Base-by-base conservation (phyloP, 1,140 invertebrate genomes). In the Aporrectodea caliginosa region DNA sequence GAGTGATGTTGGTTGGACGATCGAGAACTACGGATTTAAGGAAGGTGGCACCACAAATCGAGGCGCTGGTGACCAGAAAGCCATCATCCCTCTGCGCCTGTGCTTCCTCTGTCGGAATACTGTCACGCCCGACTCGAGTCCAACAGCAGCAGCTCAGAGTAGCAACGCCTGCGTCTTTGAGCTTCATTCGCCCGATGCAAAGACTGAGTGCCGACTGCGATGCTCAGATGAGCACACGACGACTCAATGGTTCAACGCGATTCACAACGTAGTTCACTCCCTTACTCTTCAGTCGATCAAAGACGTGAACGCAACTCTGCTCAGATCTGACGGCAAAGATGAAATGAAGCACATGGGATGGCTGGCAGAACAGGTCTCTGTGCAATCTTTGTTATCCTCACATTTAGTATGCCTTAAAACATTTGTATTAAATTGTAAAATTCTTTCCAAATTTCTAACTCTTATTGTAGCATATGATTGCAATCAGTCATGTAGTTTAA, bases 1-100 rank as follows among this genome's bases (percentile, higher is more conserved):
- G 83, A 94, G 95, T 79, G 96, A 98, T 87, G 93, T 99, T 35
- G 96, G 95, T 16, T 98, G 97, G 97, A 90, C 85, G 75, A n/a
- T 6, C n/a, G 43, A 58, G 22, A 22, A 12, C 22, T 58, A 58
- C 22, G 43, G 43, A 6, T 58, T 58, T 58, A 27, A 35, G 29
- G 77, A 81, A 22, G 77, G 35, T n/a, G 69, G 27, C 33, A 76
- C 75, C 22, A 77, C 31, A 22, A 16, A 68, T 70, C 31, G 75
- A 27, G 27, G 70, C 70, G 87, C 84, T 85, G 85, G 83, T 14
- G 87, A 87, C 78, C 84, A 83, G 16, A 88, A 87, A 81, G 94
- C 94, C 16, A 92, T 98, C 82, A 92, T 98, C 82, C 95, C 96
- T 16, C 90, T 98, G 34, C 92, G 95, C 85, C 91, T 98, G 84